Conservation (phyloP, 1,140 invertebrate genomes). For the Sesamia nonagrioides region DNA sequence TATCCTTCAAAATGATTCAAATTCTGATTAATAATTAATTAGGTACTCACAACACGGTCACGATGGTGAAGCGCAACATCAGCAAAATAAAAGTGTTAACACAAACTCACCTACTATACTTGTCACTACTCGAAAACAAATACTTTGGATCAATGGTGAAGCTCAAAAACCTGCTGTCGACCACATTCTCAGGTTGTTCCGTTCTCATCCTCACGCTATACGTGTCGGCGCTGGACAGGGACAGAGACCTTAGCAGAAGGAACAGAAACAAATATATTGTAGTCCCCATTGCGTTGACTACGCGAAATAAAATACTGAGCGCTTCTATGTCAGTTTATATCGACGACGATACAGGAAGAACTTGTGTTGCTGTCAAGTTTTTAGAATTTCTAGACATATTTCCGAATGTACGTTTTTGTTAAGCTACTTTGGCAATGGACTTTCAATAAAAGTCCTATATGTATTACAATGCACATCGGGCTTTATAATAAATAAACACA, state of each 20-base stretch:
- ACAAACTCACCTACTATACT: conserved; percentile 72
- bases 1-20: too few relatives aligned
- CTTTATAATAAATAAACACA: too few relatives aligned
- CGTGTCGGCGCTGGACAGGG: conserved; percentile 54
- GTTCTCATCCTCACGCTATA: conserved; percentile 70
- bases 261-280: conserved; percentile 17
- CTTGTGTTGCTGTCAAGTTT: not conserved
- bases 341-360: conserved; percentile 9
- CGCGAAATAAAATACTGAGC: conserved; percentile 7
- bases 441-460: too few relatives aligned
- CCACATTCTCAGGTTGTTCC: conserved; percentile 85
- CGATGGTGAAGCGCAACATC: too few relatives aligned
- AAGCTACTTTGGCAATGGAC: too few relatives aligned
- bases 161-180: conserved; percentile 89
- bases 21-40: too few relatives aligned
- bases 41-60: too few relatives aligned
- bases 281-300: conserved; percentile 1
- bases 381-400: not conserved
- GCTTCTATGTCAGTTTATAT: not conserved
- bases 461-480: too few relatives aligned
- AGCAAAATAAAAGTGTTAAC: not conserved
- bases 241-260: conserved; percentile 34
- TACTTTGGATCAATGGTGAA: conserved; percentile 89
- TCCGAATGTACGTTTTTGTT: too few relatives aligned
- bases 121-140: conserved; percentile 72